A percentile compares a stretch with the other conserved stretches of the same genome.
phyloP scores from a whole-genome alignment of 1,140 invertebrate species.

The Drosophila triauraria region DNA sequence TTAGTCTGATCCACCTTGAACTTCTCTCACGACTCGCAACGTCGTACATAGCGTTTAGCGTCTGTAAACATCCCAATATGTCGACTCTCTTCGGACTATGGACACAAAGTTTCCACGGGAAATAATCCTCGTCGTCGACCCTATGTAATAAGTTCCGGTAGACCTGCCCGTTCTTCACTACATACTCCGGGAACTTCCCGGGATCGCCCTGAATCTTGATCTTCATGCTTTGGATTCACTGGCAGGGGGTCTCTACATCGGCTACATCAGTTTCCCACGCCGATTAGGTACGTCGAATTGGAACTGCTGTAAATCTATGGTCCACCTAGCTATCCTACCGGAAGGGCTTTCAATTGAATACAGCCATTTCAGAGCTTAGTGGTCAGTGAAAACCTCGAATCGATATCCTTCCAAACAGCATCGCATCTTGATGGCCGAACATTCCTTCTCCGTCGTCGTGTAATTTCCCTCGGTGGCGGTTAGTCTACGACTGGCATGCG shows the following conservation, averaged over 20 bases:
- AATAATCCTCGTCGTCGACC: not conserved
- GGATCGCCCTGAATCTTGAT: too few relatives aligned
- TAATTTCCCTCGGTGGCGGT: too few relatives aligned
- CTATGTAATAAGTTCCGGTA: too few relatives aligned
- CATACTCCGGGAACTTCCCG: not conserved
- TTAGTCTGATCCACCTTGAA: too few relatives aligned
- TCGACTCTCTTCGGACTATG: too few relatives aligned
- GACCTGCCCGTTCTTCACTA: not conserved
- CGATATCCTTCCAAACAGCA: not conserved
- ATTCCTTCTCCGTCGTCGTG: too few relatives aligned
- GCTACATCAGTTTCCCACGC: not conserved
- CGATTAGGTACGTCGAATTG: not conserved
- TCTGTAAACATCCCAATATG: not conserved
- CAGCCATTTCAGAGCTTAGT: not conserved
- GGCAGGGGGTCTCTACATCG: too few relatives aligned
- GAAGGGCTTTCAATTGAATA: conserved; percentile 1
- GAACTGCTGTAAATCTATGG: not conserved
- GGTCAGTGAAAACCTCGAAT: not conserved
- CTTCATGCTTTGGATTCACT: too few relatives aligned
- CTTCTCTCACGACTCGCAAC: too few relatives aligned
- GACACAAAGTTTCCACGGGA: too few relatives aligned
- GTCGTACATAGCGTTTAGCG: not conserved
- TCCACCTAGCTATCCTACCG: not conserved
- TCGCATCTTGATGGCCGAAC: not conserved
- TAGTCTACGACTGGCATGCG: too few relatives aligned